Evolutionary conservation across 2,888 invertebrate genomes (phyloP).

Genomic region (Baccha elongata): DNA sequence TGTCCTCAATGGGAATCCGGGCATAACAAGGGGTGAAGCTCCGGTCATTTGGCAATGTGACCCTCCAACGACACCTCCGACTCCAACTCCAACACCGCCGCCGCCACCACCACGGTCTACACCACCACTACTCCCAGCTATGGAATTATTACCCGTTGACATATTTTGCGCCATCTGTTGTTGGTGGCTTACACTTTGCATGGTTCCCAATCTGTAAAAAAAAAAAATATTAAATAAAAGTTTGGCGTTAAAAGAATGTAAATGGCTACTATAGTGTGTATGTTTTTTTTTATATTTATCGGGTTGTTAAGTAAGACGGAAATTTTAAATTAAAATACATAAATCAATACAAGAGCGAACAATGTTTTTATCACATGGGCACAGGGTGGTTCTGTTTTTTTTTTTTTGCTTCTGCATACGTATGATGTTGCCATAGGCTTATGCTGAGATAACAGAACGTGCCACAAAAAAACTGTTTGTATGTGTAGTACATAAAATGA

Average conservation of each 20-base stretch:
- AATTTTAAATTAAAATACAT: slow-evolving; percentile 83
- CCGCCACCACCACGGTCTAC: slow-evolving; percentile 79
- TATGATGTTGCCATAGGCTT: slow-evolving; percentile 36
- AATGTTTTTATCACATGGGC: slow-evolving; percentile 58
- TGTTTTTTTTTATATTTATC: slow-evolving; percentile 75
- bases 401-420: background rate
- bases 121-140: slow-evolving; percentile 80
- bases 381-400: slow-evolving; percentile 33
- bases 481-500: background rate
- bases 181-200: slow-evolving; percentile 80
- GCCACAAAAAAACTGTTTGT: slow-evolving; percentile 43
- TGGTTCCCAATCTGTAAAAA: slow-evolving; percentile 80
- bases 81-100: slow-evolving; percentile 73
- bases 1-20: slow-evolving; percentile 91
- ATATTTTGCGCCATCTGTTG: slow-evolving; percentile 83
- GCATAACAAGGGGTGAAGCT: slow-evolving; percentile 92
- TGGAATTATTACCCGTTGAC: slow-evolving; percentile 86
- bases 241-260: slow-evolving; percentile 72
- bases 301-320: slow-evolving; percentile 80
- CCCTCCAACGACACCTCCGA: slow-evolving; percentile 82
- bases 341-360: slow-evolving; percentile 79
- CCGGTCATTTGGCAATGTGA: slow-evolving; percentile 87
- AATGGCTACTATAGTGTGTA: slow-evolving; percentile 50
- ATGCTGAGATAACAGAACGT: slow-evolving; percentile 50
- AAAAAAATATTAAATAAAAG: slow-evolving; percentile 30